A percentile compares a stretch with the other conserved stretches of the same genome.
phyloP scores from a whole-genome alignment of 2,888 invertebrate genomes.

The Nephrotoma appendiculata region DNA sequence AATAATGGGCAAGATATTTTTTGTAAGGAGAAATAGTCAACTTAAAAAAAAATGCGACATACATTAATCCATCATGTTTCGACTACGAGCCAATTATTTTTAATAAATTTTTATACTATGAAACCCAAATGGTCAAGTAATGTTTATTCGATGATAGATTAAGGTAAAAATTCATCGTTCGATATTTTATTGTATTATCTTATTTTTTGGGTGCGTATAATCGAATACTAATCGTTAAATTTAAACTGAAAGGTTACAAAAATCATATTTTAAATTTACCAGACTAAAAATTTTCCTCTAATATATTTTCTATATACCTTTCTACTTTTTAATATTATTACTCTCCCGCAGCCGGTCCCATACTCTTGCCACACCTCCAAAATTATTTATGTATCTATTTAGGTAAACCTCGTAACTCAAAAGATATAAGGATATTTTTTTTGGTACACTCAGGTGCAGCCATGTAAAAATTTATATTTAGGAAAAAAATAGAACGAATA shows the following conservation, averaged over 20 bases:
- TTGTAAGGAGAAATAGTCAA: no score
- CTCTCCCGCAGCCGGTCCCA: neutral
- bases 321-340: neutral
- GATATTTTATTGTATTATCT: neutral
- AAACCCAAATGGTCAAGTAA: neutral
- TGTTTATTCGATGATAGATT: neutral
- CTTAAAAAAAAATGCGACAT: no score
- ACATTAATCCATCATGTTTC: no score
- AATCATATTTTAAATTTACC: neutral
- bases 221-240: neutral
- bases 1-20: no score
- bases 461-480: neutral
- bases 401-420: neutral
- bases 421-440: neutral
- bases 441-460: neutral
- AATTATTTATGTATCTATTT: neutral
- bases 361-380: neutral
- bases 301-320: neutral
- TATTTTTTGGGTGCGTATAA: neutral
- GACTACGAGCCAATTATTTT: no score
- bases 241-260: neutral
- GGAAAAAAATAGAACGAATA: neutral
- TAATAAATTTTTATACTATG: no score
- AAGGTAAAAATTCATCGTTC: neutral
- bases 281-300: neutral